Percentiles rank a stretch among this genome's conserved stretches.
These are phyloP conservation scores for Catajapyx aquilonaris DNA, from an alignment of 1,140 invertebrate species.

Conservation along the genomic window DNA sequence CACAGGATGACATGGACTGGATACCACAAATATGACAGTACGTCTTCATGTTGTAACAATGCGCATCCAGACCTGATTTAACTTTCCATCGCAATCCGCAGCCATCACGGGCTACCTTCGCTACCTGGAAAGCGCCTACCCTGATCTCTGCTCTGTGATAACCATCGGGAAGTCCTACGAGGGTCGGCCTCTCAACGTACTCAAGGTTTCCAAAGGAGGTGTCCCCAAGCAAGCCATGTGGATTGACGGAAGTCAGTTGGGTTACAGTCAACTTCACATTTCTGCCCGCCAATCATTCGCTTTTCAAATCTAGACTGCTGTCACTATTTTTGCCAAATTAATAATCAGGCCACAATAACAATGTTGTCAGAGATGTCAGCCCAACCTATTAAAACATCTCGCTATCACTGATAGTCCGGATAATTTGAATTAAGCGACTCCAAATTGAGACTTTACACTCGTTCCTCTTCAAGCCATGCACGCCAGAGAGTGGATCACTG, in stretches of 20 bases:
- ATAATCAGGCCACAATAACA: no score
- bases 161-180: conserved; percentile 55
- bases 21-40: background rate
- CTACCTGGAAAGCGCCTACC: conserved; percentile 47
- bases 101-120: conserved; percentile 53
- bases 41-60: no score
- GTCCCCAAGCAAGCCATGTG: conserved; percentile 28
- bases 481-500: conserved; percentile 78
- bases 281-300: background rate
- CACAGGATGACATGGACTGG: background rate
- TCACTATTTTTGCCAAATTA: no score
- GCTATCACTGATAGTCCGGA: background rate
- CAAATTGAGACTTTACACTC: no score
- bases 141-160: conserved; percentile 35
- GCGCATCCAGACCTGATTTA: no score
- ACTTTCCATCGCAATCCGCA: no score
- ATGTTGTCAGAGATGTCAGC: no score
- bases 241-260: conserved; percentile 31
- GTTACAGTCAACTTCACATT: no score
- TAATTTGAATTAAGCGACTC: no score
- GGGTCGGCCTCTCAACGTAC: conserved; percentile 44
- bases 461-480: conserved; percentile 61
- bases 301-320: background rate
- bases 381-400: background rate
- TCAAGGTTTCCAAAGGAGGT: conserved; percentile 29